A percentile compares a stretch with the other conserved stretches of the same genome.
Evolutionary conservation across 2,113 vertebrate genomes (phyloP).

Genomic region (Himantopus leucocephalus): DNA sequence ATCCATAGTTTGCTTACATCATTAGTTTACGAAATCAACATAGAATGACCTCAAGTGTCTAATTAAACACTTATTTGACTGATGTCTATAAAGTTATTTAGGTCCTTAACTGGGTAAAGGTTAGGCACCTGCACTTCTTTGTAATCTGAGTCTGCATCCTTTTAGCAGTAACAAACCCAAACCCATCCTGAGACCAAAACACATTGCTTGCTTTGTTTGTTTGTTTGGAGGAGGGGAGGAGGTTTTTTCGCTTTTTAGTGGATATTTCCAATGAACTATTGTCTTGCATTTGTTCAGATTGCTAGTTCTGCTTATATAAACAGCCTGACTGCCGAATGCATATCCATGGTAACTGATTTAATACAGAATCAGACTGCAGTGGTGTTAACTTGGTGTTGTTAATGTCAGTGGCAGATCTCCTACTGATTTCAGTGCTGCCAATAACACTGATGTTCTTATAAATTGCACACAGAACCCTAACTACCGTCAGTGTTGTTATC

Average conservation of each 20-base stretch:
- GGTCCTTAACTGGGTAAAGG: neutral
- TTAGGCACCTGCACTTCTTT: neutral
- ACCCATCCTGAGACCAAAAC: neutral
- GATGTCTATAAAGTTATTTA: neutral
- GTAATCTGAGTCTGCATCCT: neutral
- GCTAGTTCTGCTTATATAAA: neutral
- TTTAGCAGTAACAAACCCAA: neutral
- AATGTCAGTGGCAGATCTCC: neutral
- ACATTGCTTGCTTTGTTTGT: neutral
- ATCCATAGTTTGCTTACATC: fast-evolving
- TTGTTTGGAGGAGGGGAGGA: neutral
- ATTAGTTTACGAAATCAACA: neutral
- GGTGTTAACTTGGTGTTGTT: neutral
- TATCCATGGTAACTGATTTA: constrained; percentile 18
- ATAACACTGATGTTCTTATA: neutral
- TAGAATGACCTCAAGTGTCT: neutral
- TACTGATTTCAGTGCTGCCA: neutral
- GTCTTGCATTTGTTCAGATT: neutral
- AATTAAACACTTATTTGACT: neutral
- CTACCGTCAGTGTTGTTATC: neutral
- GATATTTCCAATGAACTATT: neutral
- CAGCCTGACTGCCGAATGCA: neutral
- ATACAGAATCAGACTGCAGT: neutral
- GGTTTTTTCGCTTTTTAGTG: neutral
- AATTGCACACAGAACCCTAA: neutral